Percentiles rank a stretch among this genome's conserved stretches.
Evolutionary conservation across 2,888 invertebrate genomes (phyloP).

Genomic region (Ligdia adustata): DNA sequence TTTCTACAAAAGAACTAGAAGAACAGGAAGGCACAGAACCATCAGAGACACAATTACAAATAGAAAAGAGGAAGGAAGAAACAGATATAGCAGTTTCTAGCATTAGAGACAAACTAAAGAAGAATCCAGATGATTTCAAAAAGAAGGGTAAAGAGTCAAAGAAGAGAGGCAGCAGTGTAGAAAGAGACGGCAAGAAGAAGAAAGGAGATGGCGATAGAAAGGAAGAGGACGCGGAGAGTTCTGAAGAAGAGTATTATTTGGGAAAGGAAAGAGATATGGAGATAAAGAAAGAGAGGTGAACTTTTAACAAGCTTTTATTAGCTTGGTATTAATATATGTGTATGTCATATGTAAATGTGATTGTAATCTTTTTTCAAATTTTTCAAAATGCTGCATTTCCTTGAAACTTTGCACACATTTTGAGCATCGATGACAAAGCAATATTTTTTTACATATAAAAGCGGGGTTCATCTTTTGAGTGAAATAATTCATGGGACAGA

Average conservation of each 20-base stretch:
- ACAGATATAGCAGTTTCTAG: conserved; percentile 62
- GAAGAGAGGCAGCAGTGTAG: conserved; percentile 50
- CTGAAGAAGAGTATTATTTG: conserved; percentile 85
- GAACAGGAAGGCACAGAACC: conserved; percentile 50
- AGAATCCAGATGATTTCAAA: neutral
- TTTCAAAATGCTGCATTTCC: too few relatives aligned
- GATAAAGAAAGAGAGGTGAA: conserved; percentile 84
- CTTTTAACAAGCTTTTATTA: neutral
- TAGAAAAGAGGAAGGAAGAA: conserved; percentile 54
- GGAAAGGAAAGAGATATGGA: conserved; percentile 86
- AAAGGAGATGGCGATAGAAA: conserved; percentile 53
- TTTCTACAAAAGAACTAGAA: conserved; percentile 62
- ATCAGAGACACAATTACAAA: conserved; percentile 47
- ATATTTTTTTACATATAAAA: too few relatives aligned
- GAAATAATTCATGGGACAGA: too few relatives aligned
- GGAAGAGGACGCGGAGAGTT: conserved; percentile 54
- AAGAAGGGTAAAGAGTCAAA: conserved; percentile 35
- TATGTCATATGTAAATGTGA: neutral
- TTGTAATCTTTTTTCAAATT: too few relatives aligned
- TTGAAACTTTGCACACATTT: too few relatives aligned
- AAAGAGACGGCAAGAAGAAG: conserved; percentile 54
- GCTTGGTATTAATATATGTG: neutral
- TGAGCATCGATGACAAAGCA: too few relatives aligned
- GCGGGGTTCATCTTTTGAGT: too few relatives aligned
- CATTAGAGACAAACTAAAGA: conserved; percentile 67